Conservation (phyloP, 2,888 invertebrate genomes). For the Heteromyza rotundicornis region DNA sequence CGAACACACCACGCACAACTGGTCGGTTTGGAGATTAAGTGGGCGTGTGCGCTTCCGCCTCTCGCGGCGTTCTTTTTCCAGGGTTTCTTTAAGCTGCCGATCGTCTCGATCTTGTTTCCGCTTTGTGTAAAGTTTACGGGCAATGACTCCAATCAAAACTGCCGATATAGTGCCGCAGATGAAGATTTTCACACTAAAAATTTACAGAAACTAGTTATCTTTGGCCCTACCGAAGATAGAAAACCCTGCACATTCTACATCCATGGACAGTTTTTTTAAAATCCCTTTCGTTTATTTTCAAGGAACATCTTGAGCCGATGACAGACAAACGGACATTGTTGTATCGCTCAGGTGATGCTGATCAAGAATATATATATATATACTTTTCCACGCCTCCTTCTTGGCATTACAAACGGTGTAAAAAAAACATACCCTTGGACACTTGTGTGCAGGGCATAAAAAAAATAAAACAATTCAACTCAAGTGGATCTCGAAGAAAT, state of each 20-base stretch:
- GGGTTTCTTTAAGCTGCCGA: constrained; percentile 65
- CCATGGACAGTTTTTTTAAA: no score
- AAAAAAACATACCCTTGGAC: no score
- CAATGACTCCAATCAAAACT: constrained; percentile 65
- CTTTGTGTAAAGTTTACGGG: constrained; percentile 65
- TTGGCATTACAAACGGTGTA: no score
- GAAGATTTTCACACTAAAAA: constrained; percentile 65
- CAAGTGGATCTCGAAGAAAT: neutral
- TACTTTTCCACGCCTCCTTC: no score
- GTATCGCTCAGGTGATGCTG: neutral
- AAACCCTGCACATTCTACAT: no score
- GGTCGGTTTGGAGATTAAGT: constrained; percentile 69
- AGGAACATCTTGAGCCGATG: no score
- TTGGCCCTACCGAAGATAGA: no score
- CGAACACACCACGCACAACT: constrained; percentile 84
- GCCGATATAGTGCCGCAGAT: constrained; percentile 67
- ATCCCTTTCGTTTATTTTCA: no score
- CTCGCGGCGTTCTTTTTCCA: constrained; percentile 72
- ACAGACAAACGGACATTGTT: no score
- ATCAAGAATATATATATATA: no score
- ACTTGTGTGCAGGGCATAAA: no score
- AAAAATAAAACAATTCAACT: neutral
- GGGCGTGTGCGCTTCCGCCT: constrained; percentile 70
- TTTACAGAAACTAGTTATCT: constrained; percentile 5
- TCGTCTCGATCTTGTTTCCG: constrained; percentile 67